Evolutionary conservation across 2,113 vertebrate genomes (phyloP), one percentile per base, ranked within the genome.

Genomic region (Amazona vittata): DNA sequence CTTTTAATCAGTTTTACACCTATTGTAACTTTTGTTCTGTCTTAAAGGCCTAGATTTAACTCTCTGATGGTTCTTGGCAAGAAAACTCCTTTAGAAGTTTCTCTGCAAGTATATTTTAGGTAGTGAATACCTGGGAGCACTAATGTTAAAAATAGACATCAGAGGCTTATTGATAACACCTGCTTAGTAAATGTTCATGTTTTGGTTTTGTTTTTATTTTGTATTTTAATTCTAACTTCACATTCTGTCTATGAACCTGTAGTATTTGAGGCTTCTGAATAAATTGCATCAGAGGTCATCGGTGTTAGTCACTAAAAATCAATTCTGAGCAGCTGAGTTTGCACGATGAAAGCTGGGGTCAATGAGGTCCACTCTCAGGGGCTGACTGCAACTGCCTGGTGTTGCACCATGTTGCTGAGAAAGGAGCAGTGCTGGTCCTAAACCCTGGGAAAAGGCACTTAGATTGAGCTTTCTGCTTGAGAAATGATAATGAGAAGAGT

Each of bases 371-470:
- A 1, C 39, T 89, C 44, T 50, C 2, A 0, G 35, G 20, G 57
- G 9, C 31, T 80, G 25, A 33, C 43, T 90, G 22, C 53, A 73
- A 26, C 25, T 50, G 16, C 15, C 22, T 60, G 26, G 17, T 50
- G 33, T 57, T 1, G 1, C 9, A 47, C 22, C 16, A 8, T 0
- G 0, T 12, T 26, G 35, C 49, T 55, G 29, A 85, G 47, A 74
- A 84, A 90, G 50, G 26, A 93, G 25, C 14, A 63, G 15, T 5
- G 5, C 10, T 59, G 24, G 25, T 76, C 19, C 25, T 37, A 46
- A 28, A 9, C 43, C 25, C 19, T 55, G 17, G 49, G 46, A 92
- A 33, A 63, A 8, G 14, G 10, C 29, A 14, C 31, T 65, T 52
- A 49, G 20, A 73, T 15, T 77, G 71, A 89, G 26, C 10, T 62